Evolutionary conservation across 2,888 invertebrate genomes (phyloP).

Genomic region (Parnassius glacialis): DNA sequence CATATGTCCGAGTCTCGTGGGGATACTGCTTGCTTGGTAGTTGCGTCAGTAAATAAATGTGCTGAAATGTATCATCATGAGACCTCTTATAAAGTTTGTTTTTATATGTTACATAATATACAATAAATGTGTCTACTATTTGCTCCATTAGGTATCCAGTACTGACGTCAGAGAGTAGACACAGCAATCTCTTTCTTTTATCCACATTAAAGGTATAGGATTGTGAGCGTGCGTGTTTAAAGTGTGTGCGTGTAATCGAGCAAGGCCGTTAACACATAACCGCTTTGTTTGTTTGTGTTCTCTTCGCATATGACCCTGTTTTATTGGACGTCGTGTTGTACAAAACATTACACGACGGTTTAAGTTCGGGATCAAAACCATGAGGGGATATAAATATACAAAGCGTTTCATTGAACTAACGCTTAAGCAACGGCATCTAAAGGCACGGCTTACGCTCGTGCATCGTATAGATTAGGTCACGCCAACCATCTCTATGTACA

Average conservation of each 20-base stretch:
- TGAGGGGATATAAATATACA: conserved; percentile 39
- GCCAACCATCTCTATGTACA: conserved; percentile 33
- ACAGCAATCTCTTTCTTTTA: conserved; percentile 77
- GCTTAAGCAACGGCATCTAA: conserved; percentile 63
- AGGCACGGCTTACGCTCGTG: conserved; percentile 65
- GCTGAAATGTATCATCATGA: conserved; percentile 19
- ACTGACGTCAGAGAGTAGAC: conserved; percentile 79
- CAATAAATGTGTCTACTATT: conserved; percentile 70
- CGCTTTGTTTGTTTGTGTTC: conserved; percentile 48
- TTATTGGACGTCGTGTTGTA: conserved; percentile 11
- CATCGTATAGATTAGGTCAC: conserved; percentile 37
- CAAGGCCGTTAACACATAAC: conserved; percentile 44
- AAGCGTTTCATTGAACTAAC: conserved; percentile 56
- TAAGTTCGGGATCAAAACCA: conserved; percentile 1
- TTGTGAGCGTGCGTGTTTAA: conserved; percentile 74
- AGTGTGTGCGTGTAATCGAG: conserved; percentile 63
- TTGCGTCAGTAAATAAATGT: conserved; percentile 16
- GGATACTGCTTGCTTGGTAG: conserved; percentile 14
- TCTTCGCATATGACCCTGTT: conserved; percentile 28
- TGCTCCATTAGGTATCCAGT: conserved; percentile 78
- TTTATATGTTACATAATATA: conserved; percentile 36
- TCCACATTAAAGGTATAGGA: conserved; percentile 79
- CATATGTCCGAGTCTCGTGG: background rate
- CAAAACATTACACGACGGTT: background rate
- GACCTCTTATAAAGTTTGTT: conserved; percentile 18